Conservation (phyloP, 2,888 invertebrate species). For the Glomeris marginata region DNA sequence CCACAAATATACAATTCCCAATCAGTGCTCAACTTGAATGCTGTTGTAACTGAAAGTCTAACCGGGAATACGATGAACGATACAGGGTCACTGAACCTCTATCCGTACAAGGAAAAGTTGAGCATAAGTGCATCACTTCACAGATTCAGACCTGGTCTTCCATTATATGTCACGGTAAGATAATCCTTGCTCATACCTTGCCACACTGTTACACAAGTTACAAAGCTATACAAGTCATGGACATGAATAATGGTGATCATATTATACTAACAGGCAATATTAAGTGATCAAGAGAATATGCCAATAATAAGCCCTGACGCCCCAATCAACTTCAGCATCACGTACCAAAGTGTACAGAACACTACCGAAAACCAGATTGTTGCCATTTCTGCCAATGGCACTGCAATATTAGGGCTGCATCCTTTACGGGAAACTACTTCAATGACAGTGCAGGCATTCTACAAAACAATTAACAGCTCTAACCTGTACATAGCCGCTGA, state of each 20-base stretch:
- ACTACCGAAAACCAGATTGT: too few relatives aligned
- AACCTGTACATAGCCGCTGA: too few relatives aligned
- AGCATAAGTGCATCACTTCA: constrained; percentile 27
- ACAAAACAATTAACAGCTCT: too few relatives aligned
- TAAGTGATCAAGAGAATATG: too few relatives aligned
- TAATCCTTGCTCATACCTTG: too few relatives aligned
- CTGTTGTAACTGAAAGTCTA: constrained; percentile 33
- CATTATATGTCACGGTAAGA: constrained; percentile 30
- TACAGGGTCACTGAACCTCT: constrained; percentile 24
- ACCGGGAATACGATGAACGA: constrained; percentile 24
- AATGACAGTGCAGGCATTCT: constrained; percentile 8
- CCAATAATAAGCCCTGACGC: too few relatives aligned
- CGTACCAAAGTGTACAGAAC: too few relatives aligned
- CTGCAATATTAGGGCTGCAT: constrained; percentile 16
- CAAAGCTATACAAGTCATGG: too few relatives aligned
- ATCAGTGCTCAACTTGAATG: constrained; percentile 25
- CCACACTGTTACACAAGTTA: too few relatives aligned
- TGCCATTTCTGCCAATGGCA: constrained; percentile 15
- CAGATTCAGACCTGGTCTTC: constrained; percentile 34
- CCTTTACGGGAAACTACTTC: constrained; percentile 13
- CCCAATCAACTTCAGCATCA: too few relatives aligned
- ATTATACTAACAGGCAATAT: too few relatives aligned
- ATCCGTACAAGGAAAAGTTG: constrained; percentile 29
- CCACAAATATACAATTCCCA: constrained; percentile 19
- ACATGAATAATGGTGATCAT: too few relatives aligned